phyloP scores from a whole-genome alignment of 2,113 vertebrate species.

The Ia io region DNA sequence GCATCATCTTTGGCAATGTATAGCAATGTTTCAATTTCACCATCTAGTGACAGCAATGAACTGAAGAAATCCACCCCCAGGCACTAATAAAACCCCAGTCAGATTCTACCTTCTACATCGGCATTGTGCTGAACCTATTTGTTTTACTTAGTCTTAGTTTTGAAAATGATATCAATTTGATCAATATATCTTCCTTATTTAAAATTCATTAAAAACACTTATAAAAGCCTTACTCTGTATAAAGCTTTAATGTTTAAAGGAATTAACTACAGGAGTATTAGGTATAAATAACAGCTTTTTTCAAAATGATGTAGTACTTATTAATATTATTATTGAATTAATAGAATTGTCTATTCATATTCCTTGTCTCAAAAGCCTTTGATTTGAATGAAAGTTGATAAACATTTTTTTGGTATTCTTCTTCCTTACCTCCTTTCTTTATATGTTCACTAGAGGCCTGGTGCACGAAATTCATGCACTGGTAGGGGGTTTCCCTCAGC shows the following conservation, averaged over 20 bases:
- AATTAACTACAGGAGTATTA: neutral
- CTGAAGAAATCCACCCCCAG: neutral
- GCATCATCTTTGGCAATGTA: neutral
- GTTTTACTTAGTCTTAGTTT: conserved; percentile 26
- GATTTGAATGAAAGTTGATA: neutral
- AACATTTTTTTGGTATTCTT: neutral
- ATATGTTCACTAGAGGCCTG: no score
- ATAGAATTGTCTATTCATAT: neutral
- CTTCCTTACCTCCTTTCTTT: neutral
- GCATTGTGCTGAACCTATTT: neutral
- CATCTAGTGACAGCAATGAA: neutral
- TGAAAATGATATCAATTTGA: neutral
- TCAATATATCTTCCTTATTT: neutral
- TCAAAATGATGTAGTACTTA: neutral
- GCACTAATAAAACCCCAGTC: neutral
- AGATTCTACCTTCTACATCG: neutral
- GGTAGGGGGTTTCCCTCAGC: no score
- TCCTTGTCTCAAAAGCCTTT: neutral
- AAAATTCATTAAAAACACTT: neutral
- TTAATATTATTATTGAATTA: neutral
- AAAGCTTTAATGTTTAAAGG: neutral
- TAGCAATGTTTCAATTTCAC: neutral
- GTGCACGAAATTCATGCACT: no score
- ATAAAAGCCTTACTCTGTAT: neutral
- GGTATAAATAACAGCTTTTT: neutral